Base-by-base conservation (phyloP, 2,113 vertebrate genomes). In the Furnarius figulus region DNA sequence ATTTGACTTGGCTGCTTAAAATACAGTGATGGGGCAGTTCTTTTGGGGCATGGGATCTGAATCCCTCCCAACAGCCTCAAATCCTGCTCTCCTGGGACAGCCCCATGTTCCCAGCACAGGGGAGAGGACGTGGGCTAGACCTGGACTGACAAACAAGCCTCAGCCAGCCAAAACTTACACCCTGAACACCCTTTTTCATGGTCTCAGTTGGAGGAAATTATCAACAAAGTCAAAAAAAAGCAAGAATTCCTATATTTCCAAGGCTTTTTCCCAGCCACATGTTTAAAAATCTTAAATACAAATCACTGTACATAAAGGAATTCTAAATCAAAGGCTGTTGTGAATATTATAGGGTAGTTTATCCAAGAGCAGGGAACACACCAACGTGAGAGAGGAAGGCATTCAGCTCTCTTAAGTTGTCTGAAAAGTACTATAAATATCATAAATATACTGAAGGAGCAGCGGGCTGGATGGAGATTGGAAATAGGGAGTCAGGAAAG, bases 181-280 rank as follows among this genome's bases (percentile, higher is more conserved):
- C 17, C 5, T n/a, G 30, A 42, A 42, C 1, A 4, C 35, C 12
- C 1, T 0, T 42, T 84, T 30, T 18, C 23, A 5, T 13, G 12
- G 37, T 35, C 33, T 20, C 16, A 28, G 16, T 25, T n/a, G 62
- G 61, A 35, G 40, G 59, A 73, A 77, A 73, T 35, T 10, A 31
- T 14, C 31, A 58, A 33, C 18, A 74, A 31, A 62, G 31, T 5
- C 8, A n/a, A 58, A 71, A 56, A 39, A 65, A 63, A 47, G 27
- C 30, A 88, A 28, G 53, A 73, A 39, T 10, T 5, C 10, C 49
- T 28, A 6, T 30, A 58, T 44, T 58, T 21, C 25, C 27, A 25
- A 27, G 12, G 14, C 17, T 23, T 79, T 59, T 44, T 5, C n/a
- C 19, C 42, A 65, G 42, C 15, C 22, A 33, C 3, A 14, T 30